phyloP scores from a whole-genome alignment of 30 jellyfish, hydroid and myxozoan species.

The Turritopsis dohrnii region DNA sequence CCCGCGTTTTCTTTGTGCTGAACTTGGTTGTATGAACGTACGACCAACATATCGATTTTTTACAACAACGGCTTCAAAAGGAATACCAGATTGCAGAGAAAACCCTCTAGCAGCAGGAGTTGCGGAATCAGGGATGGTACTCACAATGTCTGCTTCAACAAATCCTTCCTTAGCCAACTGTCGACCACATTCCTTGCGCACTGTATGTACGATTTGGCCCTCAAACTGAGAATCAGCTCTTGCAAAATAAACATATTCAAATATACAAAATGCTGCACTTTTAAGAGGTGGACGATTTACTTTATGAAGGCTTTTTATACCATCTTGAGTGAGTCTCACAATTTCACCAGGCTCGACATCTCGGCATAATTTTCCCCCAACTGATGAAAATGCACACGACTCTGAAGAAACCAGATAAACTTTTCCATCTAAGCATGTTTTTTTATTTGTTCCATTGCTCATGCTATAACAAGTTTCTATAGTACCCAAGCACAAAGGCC shows the following conservation, averaged over 20 bases:
- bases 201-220: constrained; percentile 77
- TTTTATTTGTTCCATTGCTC: constrained; percentile 21
- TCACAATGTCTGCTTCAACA: constrained; percentile 80
- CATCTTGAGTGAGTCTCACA: constrained; percentile 52
- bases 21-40: constrained; percentile 74
- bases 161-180: constrained; percentile 80
- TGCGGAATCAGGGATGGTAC: constrained; percentile 95
- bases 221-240: constrained; percentile 80
- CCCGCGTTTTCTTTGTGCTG: constrained; percentile 61
- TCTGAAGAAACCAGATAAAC: constrained; percentile 67
- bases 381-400: constrained; percentile 86
- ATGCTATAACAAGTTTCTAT: constrained; percentile 12
- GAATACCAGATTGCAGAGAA: constrained; percentile 73
- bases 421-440: constrained; percentile 32
- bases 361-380: constrained; percentile 62
- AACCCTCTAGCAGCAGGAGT: constrained; percentile 90
- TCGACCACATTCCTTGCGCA: constrained; percentile 78
- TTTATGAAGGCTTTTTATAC: constrained; percentile 42
- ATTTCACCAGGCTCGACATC: constrained; percentile 93
- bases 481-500: constrained; percentile 81
- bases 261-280: constrained; percentile 73
- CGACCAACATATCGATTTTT: constrained; percentile 95
- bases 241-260: constrained; percentile 92
- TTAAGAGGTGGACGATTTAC: constrained; percentile 42
- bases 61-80: constrained; percentile 72